Percentiles rank a stretch among this genome's conserved stretches.
Conservation (phyloP, 2,113 vertebrate species). For the Myodes glareolus region DNA sequence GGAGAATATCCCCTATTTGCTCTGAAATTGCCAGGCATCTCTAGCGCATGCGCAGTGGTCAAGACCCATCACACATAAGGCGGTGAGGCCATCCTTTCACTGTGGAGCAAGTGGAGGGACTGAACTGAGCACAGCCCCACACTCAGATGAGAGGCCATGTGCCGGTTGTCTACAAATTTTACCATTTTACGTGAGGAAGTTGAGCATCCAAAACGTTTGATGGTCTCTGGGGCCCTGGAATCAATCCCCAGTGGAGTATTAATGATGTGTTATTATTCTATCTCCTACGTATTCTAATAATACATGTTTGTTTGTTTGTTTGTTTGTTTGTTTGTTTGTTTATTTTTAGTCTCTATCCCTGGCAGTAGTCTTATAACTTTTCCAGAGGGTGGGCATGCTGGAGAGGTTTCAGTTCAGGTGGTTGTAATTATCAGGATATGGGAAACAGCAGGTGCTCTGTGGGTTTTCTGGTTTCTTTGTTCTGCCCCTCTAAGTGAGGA, state of each 20-base stretch:
- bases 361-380: background rate
- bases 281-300: background rate
- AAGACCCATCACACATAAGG: background rate
- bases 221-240: background rate
- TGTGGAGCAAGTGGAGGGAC: background rate
- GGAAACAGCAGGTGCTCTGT: background rate
- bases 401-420: background rate
- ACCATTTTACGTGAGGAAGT: background rate
- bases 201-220: background rate
- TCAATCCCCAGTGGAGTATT: no score
- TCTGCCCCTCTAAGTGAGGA: background rate
- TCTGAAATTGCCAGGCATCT: background rate
- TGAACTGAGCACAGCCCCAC: background rate
- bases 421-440: background rate
- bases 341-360: background rate
- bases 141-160: background rate
- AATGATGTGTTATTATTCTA: background rate
- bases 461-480: background rate
- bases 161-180: background rate
- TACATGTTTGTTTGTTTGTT: background rate
- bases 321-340: background rate
- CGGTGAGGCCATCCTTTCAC: background rate
- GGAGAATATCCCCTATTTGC: background rate
- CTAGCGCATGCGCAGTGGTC: background rate
- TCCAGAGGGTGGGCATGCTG: background rate